Conservation (phyloP, 2,888 invertebrate species). For the Hyposoter didymator region DNA sequence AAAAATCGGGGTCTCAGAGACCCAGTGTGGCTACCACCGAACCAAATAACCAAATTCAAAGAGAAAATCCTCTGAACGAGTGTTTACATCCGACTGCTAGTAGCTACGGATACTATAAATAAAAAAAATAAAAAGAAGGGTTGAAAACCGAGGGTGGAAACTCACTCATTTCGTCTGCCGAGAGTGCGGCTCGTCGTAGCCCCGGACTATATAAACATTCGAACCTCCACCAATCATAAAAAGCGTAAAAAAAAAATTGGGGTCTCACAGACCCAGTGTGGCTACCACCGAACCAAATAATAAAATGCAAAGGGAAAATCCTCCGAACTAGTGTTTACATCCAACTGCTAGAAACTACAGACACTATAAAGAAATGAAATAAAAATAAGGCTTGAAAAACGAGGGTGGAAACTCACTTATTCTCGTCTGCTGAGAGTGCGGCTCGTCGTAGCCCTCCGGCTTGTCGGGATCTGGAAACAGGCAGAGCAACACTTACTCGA, state of each 20-base stretch:
- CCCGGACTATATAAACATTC: too few relatives aligned
- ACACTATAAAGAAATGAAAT: constrained; percentile 17
- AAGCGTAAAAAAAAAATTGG: not conserved
- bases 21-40: not conserved
- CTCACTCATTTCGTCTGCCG: constrained; percentile 83
- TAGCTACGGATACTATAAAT: constrained; percentile 1
- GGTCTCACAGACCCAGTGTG: not conserved
- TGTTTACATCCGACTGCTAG: not conserved
- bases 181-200: constrained; percentile 81
- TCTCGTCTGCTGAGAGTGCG: constrained; percentile 82
- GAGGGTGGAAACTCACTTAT: constrained; percentile 79
- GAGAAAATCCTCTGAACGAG: constrained; percentile 4
- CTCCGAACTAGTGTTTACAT: constrained; percentile 6
- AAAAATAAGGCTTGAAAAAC: constrained; percentile 1
- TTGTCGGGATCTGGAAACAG: constrained; percentile 80
- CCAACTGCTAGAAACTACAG: not conserved
- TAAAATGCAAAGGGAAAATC: not conserved
- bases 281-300: not conserved
- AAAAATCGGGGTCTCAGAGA: not conserved
- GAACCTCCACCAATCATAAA: too few relatives aligned
- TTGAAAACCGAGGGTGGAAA: constrained; percentile 59
- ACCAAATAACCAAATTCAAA: not conserved
- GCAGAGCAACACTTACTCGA: not conserved
- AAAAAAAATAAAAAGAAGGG: constrained; percentile 9
- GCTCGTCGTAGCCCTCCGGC: constrained; percentile 81